phyloP scores from a whole-genome alignment of 2,113 vertebrate species.

The Corydoras maculifer region DNA sequence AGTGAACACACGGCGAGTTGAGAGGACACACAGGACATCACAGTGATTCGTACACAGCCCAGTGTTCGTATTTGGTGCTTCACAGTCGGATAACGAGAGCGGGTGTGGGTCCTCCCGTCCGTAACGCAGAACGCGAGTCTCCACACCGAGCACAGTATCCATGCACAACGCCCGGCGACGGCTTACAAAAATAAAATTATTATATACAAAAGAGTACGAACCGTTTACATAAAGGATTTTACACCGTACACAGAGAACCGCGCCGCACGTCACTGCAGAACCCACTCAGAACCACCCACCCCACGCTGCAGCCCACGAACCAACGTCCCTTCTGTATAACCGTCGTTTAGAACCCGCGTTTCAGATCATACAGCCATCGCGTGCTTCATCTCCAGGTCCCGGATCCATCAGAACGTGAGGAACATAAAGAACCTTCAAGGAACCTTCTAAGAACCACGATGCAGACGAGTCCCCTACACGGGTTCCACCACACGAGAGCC shows the following conservation, averaged over 20 bases:
- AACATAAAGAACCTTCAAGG: too few relatives aligned
- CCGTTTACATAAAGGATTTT: slow-evolving; percentile 31
- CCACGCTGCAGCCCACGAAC: too few relatives aligned
- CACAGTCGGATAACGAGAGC: neutral
- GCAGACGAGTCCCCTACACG: too few relatives aligned
- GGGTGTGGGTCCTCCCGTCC: slow-evolving; percentile 36
- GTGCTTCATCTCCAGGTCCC: too few relatives aligned
- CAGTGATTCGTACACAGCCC: slow-evolving; percentile 41
- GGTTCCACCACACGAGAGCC: too few relatives aligned
- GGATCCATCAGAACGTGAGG: too few relatives aligned
- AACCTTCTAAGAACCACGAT: too few relatives aligned
- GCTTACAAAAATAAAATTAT: slow-evolving; percentile 71
- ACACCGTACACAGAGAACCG: slow-evolving; percentile 34
- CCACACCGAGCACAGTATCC: slow-evolving; percentile 41
- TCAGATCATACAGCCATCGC: too few relatives aligned
- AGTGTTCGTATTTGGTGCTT: slow-evolving; percentile 57
- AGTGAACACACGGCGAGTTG: neutral
- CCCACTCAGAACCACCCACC: too few relatives aligned
- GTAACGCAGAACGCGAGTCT: slow-evolving; percentile 29
- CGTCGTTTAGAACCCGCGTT: too few relatives aligned
- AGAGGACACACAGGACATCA: slow-evolving; percentile 1
- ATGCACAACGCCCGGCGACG: slow-evolving; percentile 56
- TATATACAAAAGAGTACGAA: slow-evolving; percentile 57
- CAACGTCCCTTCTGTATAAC: too few relatives aligned
- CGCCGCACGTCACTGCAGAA: too few relatives aligned